Percentiles rank a stretch among this genome's conserved stretches.
Conservation (phyloP, 2,113 vertebrate genomes). For the Proteles cristata region DNA sequence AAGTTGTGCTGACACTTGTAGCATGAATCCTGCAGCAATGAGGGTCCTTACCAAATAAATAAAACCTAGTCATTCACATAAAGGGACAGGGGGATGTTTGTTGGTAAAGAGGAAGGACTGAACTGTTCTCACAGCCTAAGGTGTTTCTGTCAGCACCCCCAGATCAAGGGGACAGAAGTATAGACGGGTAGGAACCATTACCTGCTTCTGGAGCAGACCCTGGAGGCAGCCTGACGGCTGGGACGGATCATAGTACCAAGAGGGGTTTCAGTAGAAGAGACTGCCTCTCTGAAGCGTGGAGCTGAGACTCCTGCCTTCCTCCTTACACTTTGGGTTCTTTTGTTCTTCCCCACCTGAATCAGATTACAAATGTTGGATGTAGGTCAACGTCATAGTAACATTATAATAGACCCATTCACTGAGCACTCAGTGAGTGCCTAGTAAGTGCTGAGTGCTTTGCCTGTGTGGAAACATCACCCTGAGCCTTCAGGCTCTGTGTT, state of each 20-base stretch:
- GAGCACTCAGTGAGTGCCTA: background rate
- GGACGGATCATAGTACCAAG: background rate
- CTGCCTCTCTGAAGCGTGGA: background rate
- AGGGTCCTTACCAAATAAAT: background rate
- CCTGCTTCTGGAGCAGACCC: background rate
- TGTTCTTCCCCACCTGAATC: background rate
- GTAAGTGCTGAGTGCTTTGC: background rate
- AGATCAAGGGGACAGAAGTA: background rate
- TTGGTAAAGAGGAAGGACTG: background rate
- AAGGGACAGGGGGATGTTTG: background rate
- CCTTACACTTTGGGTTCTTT: background rate
- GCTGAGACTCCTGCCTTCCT: background rate
- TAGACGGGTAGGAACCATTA: background rate
- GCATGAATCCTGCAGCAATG: background rate
- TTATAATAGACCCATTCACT: background rate
- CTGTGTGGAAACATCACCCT: background rate
- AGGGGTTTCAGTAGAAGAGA: background rate
- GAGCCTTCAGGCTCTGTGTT: background rate
- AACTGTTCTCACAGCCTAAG: background rate
- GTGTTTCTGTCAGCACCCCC: background rate
- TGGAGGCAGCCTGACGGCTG: background rate
- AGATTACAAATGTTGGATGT: background rate
- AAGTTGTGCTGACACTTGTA: background rate
- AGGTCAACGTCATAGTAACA: background rate
- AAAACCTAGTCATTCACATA: background rate